A percentile compares a stretch with the other conserved stretches of the same genome.
These are phyloP conservation scores for Plusia festucae DNA, from an alignment of 2,888 invertebrate species.

Conservation along the genomic window DNA sequence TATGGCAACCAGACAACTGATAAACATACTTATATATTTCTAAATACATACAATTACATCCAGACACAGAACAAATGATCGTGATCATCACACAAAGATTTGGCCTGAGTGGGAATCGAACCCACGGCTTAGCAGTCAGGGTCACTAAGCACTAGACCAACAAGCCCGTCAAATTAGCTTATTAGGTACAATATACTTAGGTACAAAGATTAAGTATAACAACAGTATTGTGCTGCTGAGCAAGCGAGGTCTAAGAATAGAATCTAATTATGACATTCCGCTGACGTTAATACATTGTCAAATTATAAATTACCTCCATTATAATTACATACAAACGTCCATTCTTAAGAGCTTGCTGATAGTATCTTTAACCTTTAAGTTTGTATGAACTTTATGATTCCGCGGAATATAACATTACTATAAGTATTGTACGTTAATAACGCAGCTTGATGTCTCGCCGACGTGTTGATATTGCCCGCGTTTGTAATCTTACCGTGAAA, in stretches of 20 bases:
- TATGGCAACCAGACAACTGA: no score
- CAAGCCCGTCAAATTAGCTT: no score
- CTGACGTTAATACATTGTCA: neutral
- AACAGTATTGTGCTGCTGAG: no score
- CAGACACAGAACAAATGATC: no score
- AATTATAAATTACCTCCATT: slow-evolving; percentile 5
- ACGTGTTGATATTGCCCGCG: neutral
- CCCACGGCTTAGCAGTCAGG: no score
- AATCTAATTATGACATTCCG: neutral
- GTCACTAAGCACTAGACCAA: no score
- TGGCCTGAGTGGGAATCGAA: no score
- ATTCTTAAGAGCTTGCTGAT: slow-evolving; percentile 31
- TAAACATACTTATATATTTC: no score
- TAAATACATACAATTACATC: no score
- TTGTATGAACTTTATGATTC: slow-evolving; percentile 41
- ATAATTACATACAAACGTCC: slow-evolving; percentile 1
- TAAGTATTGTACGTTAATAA: neutral
- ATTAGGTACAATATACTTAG: no score
- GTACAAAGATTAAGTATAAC: no score
- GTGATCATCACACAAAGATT: no score
- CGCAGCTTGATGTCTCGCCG: neutral
- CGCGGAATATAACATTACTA: neutral
- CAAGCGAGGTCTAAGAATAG: neutral
- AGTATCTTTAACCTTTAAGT: slow-evolving; percentile 48
- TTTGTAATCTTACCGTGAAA: neutral